Conservation (phyloP, 2,888 invertebrate species). For the Theretra japonica region DNA sequence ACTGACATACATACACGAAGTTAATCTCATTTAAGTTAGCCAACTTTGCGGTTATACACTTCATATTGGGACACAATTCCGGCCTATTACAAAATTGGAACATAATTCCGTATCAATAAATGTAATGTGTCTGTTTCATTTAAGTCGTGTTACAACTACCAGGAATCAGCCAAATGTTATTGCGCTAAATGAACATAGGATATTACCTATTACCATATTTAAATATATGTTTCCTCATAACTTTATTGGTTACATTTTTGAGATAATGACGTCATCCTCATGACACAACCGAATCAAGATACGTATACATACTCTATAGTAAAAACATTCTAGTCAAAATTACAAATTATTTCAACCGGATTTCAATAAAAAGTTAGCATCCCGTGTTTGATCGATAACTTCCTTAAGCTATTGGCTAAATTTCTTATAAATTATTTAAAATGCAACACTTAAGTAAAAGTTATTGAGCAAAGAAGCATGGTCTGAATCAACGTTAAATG, state of each 20-base stretch:
- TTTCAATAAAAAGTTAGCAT: slow-evolving; percentile 1
- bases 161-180: neutral
- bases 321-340: neutral
- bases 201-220: slow-evolving; percentile 2
- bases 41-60: neutral
- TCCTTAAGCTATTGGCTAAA: neutral
- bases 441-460: neutral
- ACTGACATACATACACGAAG: neutral
- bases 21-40: neutral
- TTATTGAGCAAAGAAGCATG: neutral
- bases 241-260: neutral
- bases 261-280: neutral
- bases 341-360: slow-evolving; percentile 4
- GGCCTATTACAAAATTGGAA: neutral
- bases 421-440: slow-evolving; percentile 5
- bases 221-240: slow-evolving; percentile 4
- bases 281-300: neutral
- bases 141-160: slow-evolving; percentile 1
- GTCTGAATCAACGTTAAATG: neutral
- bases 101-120: neutral
- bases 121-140: neutral
- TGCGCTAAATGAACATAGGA: neutral
- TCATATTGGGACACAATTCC: no score
- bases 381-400: neutral
- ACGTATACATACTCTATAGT: neutral